A percentile compares a stretch with the other conserved stretches of the same genome.
Conservation (phyloP, 1,140 invertebrate species). For the Nephotettix cincticeps region DNA sequence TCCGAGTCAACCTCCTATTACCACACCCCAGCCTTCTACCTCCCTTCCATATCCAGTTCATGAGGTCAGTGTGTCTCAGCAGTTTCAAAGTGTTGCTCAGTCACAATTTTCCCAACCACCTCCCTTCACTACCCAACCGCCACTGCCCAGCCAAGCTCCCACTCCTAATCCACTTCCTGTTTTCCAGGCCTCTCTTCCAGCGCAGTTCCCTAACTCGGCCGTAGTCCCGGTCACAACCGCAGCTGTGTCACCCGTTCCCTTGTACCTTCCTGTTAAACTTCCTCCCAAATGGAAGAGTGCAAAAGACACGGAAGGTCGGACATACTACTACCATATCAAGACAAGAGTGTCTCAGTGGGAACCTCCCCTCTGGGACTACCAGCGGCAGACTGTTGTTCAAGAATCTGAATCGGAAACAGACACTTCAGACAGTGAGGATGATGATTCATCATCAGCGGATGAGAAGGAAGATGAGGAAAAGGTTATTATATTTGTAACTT, state of each 20-base stretch:
- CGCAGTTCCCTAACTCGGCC: neutral
- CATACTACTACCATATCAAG: conserved; percentile 90
- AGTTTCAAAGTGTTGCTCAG: conserved; percentile 45
- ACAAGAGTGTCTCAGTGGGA: conserved; percentile 86
- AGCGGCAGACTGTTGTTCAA: conserved; percentile 46
- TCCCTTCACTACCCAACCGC: neutral
- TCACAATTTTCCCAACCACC: conserved; percentile 33
- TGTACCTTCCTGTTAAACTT: conserved; percentile 61
- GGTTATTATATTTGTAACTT: no score
- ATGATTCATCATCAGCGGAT: conserved; percentile 25
- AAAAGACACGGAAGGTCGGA: conserved; percentile 73
- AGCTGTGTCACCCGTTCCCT: conserved; percentile 28
- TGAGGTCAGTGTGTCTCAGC: neutral
- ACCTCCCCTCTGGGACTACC: conserved; percentile 62
- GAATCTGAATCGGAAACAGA: conserved; percentile 50
- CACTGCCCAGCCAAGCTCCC: neutral
- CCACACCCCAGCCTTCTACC: neutral
- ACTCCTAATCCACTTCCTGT: neutral
- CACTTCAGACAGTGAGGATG: conserved; percentile 51
- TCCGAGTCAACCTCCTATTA: neutral
- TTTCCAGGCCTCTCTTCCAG: neutral
- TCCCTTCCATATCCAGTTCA: neutral
- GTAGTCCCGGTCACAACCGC: neutral
- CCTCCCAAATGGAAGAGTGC: conserved; percentile 87
- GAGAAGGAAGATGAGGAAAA: conserved; percentile 36